phyloP scores from a whole-genome alignment of 2,113 vertebrate species.

The Dryoscopus gambensis region DNA sequence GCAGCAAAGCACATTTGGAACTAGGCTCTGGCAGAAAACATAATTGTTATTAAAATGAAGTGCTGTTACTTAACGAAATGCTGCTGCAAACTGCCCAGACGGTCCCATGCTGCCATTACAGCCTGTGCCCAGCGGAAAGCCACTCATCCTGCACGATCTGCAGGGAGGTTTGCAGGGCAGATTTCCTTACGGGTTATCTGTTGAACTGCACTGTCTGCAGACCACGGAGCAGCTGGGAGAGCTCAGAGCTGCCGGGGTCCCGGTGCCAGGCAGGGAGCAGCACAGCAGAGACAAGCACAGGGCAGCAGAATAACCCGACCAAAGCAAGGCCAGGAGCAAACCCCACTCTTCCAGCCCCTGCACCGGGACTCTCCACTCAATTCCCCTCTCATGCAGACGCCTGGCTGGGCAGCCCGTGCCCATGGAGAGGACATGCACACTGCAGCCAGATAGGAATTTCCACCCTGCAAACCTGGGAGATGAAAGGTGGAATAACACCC shows the following conservation, averaged over 20 bases:
- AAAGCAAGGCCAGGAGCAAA: not conserved
- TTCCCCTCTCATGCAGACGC: no score
- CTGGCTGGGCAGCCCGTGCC: not conserved
- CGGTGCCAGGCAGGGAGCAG: not conserved
- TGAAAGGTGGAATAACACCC: not conserved
- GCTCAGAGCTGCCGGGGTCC: fast-evolving
- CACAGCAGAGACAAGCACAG: not conserved
- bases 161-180: not conserved
- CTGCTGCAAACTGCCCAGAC: not conserved
- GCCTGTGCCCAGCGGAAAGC: not conserved
- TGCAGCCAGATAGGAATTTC: not conserved
- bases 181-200: not conserved
- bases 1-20: not conserved
- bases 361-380: not conserved
- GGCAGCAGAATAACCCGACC: not conserved
- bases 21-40: not conserved
- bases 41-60: not conserved
- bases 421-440: not conserved
- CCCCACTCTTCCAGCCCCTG: fast-evolving
- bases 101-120: not conserved
- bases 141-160: not conserved
- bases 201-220: not conserved
- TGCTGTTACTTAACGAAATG: not conserved
- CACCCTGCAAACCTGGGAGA: not conserved
- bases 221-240: not conserved